phyloP scores from a whole-genome alignment of 2,113 vertebrate species.

The Acanthochromis polyacanthus region DNA sequence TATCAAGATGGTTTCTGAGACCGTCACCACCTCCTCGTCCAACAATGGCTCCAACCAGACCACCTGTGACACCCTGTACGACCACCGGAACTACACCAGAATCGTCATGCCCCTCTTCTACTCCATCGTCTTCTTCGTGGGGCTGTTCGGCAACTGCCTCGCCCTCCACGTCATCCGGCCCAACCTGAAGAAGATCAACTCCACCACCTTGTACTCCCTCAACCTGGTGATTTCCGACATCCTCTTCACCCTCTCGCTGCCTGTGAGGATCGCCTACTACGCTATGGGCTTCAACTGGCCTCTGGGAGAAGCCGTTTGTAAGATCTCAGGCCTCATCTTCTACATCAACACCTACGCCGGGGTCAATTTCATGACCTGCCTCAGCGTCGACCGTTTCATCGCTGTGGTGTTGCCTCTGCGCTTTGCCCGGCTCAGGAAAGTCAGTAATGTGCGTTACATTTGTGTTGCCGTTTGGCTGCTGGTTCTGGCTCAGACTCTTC shows the following conservation, averaged over 20 bases:
- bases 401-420: constrained; percentile 93
- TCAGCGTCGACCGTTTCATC: constrained; percentile 95
- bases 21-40: neutral
- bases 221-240: constrained; percentile 96
- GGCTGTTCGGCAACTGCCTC: constrained; percentile 90
- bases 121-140: constrained; percentile 87
- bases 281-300: constrained; percentile 93
- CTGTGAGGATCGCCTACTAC: constrained; percentile 91
- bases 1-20: constrained; percentile 30
- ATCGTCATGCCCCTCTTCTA: constrained; percentile 91
- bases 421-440: constrained; percentile 87
- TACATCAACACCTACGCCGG: constrained; percentile 97
- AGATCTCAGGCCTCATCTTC: constrained; percentile 89
- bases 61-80: constrained; percentile 85
- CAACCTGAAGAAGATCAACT: constrained; percentile 96
- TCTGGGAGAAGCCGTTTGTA: constrained; percentile 88
- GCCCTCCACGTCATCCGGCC: constrained; percentile 92
- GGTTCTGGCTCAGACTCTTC: constrained; percentile 93
- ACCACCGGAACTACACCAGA: constrained; percentile 86
- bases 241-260: constrained; percentile 91
- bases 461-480: constrained; percentile 91
- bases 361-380: constrained; percentile 97
- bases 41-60: constrained; percentile 45
- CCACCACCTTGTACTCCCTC: constrained; percentile 96
- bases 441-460: constrained; percentile 88